These are phyloP conservation scores for Orchesella flavescens DNA, from an alignment of 2,888 invertebrate genomes.

Conservation along the genomic window DNA sequence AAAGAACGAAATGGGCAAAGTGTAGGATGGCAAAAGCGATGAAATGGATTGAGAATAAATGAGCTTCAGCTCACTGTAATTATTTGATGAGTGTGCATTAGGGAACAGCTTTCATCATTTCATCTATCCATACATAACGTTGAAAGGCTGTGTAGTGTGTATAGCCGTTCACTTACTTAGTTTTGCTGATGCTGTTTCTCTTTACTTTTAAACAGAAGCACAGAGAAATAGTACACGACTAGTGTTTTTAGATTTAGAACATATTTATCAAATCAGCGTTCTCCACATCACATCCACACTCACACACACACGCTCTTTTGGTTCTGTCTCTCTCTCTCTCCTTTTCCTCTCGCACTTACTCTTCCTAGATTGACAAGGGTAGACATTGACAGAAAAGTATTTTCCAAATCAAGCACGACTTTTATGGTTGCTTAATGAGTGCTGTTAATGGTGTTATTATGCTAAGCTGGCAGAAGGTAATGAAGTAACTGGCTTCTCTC, in stretches of 20 bases:
- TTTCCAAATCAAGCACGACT: constrained; percentile 36
- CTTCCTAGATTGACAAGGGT: constrained; percentile 19
- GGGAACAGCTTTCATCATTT: constrained; percentile 51
- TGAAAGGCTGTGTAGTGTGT: background rate
- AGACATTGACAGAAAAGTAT: constrained; percentile 38
- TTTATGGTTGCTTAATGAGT: constrained; percentile 36
- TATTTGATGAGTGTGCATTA: constrained; percentile 53
- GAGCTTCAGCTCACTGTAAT: constrained; percentile 52
- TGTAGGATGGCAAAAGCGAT: constrained; percentile 12
- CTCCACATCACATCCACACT: too few species aligned
- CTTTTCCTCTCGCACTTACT: background rate
- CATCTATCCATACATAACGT: constrained; percentile 14
- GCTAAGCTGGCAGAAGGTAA: constrained; percentile 40
- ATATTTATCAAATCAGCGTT: constrained; percentile 44
- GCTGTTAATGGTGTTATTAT: constrained; percentile 46
- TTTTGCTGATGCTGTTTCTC: background rate
- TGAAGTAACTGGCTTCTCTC: constrained; percentile 24
- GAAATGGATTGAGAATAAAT: constrained; percentile 49
- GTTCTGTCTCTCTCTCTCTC: background rate
- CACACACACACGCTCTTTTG: background rate
- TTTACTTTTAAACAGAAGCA: background rate
- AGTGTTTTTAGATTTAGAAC: constrained; percentile 19
- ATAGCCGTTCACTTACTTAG: too few species aligned
- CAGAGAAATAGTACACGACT: background rate
- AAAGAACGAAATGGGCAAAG: constrained; percentile 11